Evolutionary conservation across 2,888 invertebrate genomes (phyloP), one percentile per base, ranked within the genome.

Genomic region (Hyles lineata): DNA sequence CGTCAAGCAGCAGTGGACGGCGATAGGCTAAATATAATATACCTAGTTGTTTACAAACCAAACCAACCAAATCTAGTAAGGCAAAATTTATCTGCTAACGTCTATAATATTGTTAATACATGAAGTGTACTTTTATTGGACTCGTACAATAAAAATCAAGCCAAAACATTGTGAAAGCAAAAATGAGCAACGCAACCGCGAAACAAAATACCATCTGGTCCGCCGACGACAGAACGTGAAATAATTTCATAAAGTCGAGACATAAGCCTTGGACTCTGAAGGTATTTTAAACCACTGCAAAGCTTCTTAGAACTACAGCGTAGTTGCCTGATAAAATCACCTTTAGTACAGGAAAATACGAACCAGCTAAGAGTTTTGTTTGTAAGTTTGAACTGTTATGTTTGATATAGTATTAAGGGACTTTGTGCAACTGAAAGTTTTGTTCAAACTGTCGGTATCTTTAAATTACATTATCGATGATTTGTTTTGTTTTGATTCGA

Each of bases 241-340:
- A 29, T 61, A 5, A 62, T 62, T 19, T 32, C 19, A 62, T 32
- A 32, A 62, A 62, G 61, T 62, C 8, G 29, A 19, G 29, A 32
- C 32, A 19, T 62, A 62, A 62, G 61, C 61, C 29, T 6, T 19
- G 25, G 25, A 62, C 61, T 29, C 15, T 6, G 55, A 55, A 55
- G 96, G 89, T 63, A 91, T 60, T 43, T 69, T 19, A 59, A 35
- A 70, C 58, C 59, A 84, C 0, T 62, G 29, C 61, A 62, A 62
- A 62, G 61, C 61, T 62, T 29, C 25, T 62, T 62, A 62, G 55
- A 55, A 55, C 55, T 55, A 55, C 55, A 55, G 55, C 52, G n/a
- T 19, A 55, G n/a, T 55, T 3, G n/a, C 55, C 19, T n/a, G 55
- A 55, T 55, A 55, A 55, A 55, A 55, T 55, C 55, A 55, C 55